Conservation (phyloP, 23 tunicate genomes). For the Diplosoma virens region DNA sequence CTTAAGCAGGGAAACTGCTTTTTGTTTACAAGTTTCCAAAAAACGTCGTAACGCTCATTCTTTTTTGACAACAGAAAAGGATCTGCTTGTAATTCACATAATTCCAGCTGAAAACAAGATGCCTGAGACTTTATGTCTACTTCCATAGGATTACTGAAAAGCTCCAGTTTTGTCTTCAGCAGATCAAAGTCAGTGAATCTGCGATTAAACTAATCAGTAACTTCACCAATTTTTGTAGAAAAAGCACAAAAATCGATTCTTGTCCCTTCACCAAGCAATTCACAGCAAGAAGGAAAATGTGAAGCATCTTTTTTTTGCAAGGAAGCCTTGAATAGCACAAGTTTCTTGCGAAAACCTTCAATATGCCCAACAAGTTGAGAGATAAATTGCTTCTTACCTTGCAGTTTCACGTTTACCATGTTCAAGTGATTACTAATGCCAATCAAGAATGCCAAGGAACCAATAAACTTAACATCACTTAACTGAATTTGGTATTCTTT, state of each 20-base stretch:
- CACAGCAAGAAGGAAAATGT: constrained; percentile 6
- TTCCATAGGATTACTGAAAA: constrained; percentile 3
- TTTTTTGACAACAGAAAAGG: constrained; percentile 25
- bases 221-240: not conserved
- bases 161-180: constrained; percentile 6
- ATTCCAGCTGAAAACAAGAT: constrained; percentile 6
- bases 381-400: constrained; percentile 1
- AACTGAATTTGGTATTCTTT: constrained; percentile 24
- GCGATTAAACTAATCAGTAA: not conserved
- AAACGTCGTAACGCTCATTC: constrained; percentile 19
- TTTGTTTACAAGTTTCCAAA: constrained; percentile 33
- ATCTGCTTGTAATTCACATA: constrained; percentile 34
- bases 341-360: constrained; percentile 1
- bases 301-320: constrained; percentile 13
- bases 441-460: constrained; percentile 41
- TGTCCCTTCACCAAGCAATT: constrained; percentile 22
- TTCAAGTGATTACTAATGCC: constrained; percentile 17
- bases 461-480: constrained; percentile 29
- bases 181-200: constrained; percentile 20
- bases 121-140: constrained; percentile 23
- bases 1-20: constrained; percentile 9
- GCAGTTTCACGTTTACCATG: not conserved
- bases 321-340: not conserved
- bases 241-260: not conserved
- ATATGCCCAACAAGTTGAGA: not conserved